phyloP scores from a whole-genome alignment of 2,113 vertebrate species.

The Stigmatopora argus region DNA sequence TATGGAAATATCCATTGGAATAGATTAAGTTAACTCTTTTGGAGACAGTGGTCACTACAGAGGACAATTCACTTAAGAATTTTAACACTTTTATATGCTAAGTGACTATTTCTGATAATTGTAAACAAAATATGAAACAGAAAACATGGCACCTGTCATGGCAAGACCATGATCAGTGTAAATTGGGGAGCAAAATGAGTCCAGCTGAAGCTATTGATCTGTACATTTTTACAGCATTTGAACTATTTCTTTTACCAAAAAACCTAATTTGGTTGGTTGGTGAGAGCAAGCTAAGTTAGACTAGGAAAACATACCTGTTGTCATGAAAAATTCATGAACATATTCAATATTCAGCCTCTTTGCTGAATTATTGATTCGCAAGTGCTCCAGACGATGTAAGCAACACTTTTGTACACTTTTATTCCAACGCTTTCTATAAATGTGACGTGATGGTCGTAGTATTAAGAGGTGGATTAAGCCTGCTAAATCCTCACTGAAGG shows the following conservation, averaged over 20 bases:
- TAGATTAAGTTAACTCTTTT: no score
- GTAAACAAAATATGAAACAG: no score
- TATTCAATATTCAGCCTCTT: not conserved
- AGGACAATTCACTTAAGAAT: no score
- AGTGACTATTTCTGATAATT: no score
- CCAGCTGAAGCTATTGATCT: no score
- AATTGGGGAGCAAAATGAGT: no score
- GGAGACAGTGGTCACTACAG: no score
- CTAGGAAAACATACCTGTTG: not conserved
- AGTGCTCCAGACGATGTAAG: not conserved
- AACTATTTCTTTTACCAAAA: not conserved
- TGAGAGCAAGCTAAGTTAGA: not conserved
- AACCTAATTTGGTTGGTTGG: not conserved
- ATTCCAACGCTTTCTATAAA: not conserved
- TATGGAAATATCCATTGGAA: no score
- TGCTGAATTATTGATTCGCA: not conserved
- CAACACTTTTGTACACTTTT: not conserved
- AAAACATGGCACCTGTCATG: no score
- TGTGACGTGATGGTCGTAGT: not conserved
- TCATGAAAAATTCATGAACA: not conserved
- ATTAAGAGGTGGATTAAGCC: not conserved
- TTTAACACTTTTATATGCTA: no score
- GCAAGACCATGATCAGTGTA: no score
- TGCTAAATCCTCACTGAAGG: not conserved
- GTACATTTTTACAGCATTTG: not conserved